Evolutionary conservation across 1,140 invertebrate species (phyloP).

Genomic region (Procambarus virginalis): DNA sequence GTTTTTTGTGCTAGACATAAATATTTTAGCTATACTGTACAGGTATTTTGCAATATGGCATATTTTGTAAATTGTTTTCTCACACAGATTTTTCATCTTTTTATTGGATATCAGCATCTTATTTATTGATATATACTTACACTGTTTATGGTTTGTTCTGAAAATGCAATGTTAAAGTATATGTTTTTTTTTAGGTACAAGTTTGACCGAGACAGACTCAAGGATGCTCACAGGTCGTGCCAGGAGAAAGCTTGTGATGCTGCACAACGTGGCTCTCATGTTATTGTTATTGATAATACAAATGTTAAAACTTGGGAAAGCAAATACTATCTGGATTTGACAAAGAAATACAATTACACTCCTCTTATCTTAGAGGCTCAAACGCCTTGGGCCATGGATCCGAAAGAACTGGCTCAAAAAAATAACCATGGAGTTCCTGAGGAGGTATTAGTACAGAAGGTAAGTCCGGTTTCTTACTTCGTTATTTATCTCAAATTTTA

Average conservation of each 20-base stretch:
- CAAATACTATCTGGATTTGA: constrained; percentile 72
- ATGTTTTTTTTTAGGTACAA: constrained; percentile 66
- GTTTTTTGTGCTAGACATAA: too few relatives aligned
- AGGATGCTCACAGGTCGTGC: constrained; percentile 72
- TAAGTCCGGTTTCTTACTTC: constrained; percentile 28
- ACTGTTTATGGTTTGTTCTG: background rate
- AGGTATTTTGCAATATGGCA: background rate
- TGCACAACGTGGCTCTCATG: constrained; percentile 57
- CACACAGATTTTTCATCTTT: background rate
- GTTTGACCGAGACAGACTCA: constrained; percentile 71
- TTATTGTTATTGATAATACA: constrained; percentile 74
- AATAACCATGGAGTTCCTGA: constrained; percentile 72
- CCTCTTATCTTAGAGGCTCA: constrained; percentile 72
- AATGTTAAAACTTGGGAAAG: constrained; percentile 73
- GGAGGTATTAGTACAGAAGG: constrained; percentile 70
- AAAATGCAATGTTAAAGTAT: background rate
- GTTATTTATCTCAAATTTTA: too few relatives aligned
- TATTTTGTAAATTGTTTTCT: background rate
- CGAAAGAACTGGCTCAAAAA: constrained; percentile 70
- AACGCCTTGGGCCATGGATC: constrained; percentile 73
- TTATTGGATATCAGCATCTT: too few relatives aligned
- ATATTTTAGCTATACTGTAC: too few relatives aligned
- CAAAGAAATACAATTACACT: constrained; percentile 71
- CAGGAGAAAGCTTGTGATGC: constrained; percentile 68
- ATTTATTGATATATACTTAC: too few relatives aligned